phyloP scores from a whole-genome alignment of 2,888 invertebrate species.

The Troides aeacus region DNA sequence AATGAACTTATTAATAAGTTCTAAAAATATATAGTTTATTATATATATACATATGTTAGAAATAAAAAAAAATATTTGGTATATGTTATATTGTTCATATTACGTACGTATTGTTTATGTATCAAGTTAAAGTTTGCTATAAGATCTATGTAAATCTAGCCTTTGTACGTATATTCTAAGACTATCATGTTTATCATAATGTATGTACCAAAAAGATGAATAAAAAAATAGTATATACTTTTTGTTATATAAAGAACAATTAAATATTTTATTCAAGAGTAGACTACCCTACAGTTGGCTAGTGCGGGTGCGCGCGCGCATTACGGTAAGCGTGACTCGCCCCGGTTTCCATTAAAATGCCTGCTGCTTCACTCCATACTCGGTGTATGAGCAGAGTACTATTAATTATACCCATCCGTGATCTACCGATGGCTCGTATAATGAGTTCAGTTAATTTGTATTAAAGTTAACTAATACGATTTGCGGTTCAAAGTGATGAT shows the following conservation, averaged over 20 bases:
- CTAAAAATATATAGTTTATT: too few species aligned
- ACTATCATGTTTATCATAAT: too few species aligned
- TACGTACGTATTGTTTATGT: too few species aligned
- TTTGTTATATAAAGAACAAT: neutral
- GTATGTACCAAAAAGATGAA: too few species aligned
- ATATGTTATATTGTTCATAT: too few species aligned
- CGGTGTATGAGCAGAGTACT: slow-evolving; percentile 30
- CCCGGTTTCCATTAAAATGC: slow-evolving; percentile 70
- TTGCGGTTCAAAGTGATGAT: slow-evolving; percentile 28
- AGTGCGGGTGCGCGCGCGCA: slow-evolving; percentile 57
- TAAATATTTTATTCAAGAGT: neutral
- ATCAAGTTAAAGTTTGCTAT: too few species aligned
- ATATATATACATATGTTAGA: too few species aligned
- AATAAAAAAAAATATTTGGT: too few species aligned
- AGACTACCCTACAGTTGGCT: slow-evolving; percentile 45
- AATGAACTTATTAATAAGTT: too few species aligned
- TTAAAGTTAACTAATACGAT: slow-evolving; percentile 30
- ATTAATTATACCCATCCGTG: slow-evolving; percentile 31
- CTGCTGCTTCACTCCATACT: slow-evolving; percentile 49
- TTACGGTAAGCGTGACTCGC: slow-evolving; percentile 57
- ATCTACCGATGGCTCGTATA: slow-evolving; percentile 28
- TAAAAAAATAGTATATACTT: too few species aligned
- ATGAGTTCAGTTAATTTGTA: slow-evolving; percentile 28
- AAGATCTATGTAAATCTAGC: too few species aligned
- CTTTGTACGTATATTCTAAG: too few species aligned